phyloP scores from a whole-genome alignment of 2,113 vertebrate species.

The Cynopterus brachyotis region DNA sequence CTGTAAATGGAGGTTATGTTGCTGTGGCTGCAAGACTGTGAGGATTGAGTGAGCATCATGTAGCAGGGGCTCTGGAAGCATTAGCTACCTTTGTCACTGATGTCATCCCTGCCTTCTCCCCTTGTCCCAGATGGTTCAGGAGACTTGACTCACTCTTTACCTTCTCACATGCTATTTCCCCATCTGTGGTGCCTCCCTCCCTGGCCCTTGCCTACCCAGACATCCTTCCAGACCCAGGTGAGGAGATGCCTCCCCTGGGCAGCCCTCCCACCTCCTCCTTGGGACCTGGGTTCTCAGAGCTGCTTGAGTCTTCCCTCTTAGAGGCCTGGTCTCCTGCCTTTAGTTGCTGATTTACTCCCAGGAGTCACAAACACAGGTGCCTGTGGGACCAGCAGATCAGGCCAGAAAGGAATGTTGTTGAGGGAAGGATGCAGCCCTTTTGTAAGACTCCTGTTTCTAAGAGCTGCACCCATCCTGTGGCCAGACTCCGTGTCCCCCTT shows the following conservation, averaged over 20 bases:
- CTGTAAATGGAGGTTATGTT: not conserved
- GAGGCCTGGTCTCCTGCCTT: not conserved
- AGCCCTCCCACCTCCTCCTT: not conserved
- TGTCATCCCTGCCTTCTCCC: not conserved
- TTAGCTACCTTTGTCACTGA: fast-evolving
- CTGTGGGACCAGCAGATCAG: not conserved
- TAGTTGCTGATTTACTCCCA: not conserved
- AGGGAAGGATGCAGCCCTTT: not conserved
- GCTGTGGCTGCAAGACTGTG: not conserved
- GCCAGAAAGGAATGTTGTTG: not conserved
- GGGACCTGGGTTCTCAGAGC: not conserved
- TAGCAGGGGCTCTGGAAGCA: not conserved
- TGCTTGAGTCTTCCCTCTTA: not conserved
- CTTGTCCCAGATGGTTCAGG: not conserved
- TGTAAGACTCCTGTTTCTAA: not conserved
- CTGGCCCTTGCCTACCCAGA: not conserved
- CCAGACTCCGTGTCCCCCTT: not conserved
- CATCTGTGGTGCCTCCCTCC: not conserved
- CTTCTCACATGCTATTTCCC: not conserved
- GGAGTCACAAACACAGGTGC: not conserved
- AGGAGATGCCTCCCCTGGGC: not conserved
- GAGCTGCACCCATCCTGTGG: not conserved
- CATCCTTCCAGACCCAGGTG: not conserved
- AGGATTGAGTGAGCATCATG: too few species aligned
- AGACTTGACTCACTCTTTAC: not conserved